Conservation (phyloP, 1,140 invertebrate genomes). For the Hyles vespertilio region DNA sequence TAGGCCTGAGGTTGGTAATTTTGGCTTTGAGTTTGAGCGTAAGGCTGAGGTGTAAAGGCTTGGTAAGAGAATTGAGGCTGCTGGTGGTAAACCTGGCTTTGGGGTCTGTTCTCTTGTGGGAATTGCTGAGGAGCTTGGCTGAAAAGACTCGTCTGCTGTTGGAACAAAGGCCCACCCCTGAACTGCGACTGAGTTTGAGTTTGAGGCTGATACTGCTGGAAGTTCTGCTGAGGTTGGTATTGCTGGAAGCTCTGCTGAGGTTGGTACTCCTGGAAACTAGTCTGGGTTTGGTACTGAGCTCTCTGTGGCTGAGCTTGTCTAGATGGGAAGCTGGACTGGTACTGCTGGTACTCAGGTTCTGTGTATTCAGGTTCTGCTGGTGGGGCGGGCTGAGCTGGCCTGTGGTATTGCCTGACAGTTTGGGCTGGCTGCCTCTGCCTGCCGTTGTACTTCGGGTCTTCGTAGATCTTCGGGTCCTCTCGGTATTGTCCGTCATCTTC, state of each 20-base stretch:
- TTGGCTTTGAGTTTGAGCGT: constrained; percentile 37
- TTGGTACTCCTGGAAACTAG: constrained; percentile 8
- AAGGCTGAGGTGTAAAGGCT: constrained; percentile 49
- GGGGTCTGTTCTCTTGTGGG: constrained; percentile 40
- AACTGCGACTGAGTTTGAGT: constrained; percentile 26
- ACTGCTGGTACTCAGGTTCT: constrained; percentile 34
- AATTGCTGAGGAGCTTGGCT: constrained; percentile 57
- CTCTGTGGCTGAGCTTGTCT: constrained; percentile 11
- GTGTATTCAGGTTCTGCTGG: constrained; percentile 4
- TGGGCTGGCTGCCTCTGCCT: constrained; percentile 49
- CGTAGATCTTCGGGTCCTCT: constrained; percentile 87
- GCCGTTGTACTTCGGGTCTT: constrained; percentile 82
- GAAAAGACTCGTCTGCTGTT: constrained; percentile 46
- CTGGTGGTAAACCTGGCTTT: constrained; percentile 64
- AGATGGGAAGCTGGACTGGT: constrained; percentile 6
- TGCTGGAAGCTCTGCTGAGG: constrained; percentile 2
- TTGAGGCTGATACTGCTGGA: constrained; percentile 23
- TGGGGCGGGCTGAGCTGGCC: constrained; percentile 41
- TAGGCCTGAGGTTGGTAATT: constrained; percentile 54
- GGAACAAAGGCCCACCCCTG: constrained; percentile 34
- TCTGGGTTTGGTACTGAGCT: constrained; percentile 4
- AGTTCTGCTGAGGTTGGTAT: constrained; percentile 4
- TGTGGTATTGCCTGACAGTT: constrained; percentile 52
- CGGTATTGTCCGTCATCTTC: constrained; percentile 89
- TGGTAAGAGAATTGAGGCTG: constrained; percentile 68